Evolutionary conservation across 2,113 vertebrate genomes (phyloP).

Genomic region (Callocephalon fimbriatum): DNA sequence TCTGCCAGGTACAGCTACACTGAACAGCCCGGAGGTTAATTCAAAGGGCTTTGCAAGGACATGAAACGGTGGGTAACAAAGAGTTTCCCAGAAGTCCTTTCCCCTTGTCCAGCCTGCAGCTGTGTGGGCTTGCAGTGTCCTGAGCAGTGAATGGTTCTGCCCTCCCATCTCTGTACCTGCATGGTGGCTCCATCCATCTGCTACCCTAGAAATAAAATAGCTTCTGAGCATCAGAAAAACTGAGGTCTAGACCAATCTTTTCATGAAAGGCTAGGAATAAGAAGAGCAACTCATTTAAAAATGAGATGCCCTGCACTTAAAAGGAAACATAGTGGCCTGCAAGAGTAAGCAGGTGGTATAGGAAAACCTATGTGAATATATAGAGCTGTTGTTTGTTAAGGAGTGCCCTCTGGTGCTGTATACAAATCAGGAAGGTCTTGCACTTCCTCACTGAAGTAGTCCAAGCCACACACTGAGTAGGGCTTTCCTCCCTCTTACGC

Average conservation of each 20-base stretch:
- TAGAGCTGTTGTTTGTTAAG: neutral
- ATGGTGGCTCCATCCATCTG: neutral
- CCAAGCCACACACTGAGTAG: neutral
- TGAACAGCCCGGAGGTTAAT: neutral
- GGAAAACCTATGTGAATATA: neutral
- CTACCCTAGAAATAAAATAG: neutral
- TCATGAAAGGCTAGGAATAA: neutral
- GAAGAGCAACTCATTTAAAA: neutral
- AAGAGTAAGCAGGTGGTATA: neutral
- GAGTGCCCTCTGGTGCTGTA: neutral
- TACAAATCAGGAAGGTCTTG: neutral
- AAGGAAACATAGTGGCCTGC: neutral
- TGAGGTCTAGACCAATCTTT: neutral
- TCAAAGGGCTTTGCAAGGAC: neutral
- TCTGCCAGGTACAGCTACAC: accelerated
- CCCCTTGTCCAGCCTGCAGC: neutral
- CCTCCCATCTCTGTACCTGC: too few species aligned
- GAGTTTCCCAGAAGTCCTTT: neutral
- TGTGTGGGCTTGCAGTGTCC: neutral
- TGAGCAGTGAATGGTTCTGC: neutral
- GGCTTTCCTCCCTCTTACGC: neutral
- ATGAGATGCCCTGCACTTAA: accelerated
- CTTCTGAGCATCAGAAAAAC: neutral
- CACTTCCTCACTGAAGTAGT: neutral
- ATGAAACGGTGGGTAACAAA: neutral